Conservation (phyloP, 2,888 invertebrate species). For the Drosophila acutilabella region DNA sequence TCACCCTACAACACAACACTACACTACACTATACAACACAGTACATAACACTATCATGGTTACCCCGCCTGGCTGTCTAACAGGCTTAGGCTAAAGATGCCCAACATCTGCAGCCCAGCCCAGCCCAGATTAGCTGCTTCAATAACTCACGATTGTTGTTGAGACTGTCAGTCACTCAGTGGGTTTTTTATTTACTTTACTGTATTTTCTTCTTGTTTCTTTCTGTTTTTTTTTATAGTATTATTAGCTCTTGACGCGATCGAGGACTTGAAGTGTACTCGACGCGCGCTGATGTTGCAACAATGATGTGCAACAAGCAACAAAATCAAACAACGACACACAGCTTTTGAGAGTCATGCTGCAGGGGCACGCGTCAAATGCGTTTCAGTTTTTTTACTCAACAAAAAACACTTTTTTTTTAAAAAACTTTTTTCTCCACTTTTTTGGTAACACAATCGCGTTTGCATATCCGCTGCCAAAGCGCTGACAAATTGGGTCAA, state of each 20-base stretch:
- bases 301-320: conserved; percentile 76
- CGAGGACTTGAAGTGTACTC: conserved; percentile 61
- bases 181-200: conserved; percentile 39
- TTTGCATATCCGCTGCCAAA: conserved; percentile 34
- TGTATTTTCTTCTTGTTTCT: neutral
- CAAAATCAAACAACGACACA: conserved; percentile 24
- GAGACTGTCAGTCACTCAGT: conserved; percentile 78
- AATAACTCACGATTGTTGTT: conserved; percentile 80
- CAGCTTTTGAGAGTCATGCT: conserved; percentile 54
- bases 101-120: neutral
- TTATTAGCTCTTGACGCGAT: conserved; percentile 76
- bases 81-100: conserved; percentile 42
- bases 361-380: conserved; percentile 70
- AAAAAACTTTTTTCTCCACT: conserved; percentile 3
- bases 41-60: conserved; percentile 10
- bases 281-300: conserved; percentile 72
- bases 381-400: conserved; percentile 51
- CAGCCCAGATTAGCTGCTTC: conserved; percentile 65
- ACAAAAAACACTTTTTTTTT: neutral
- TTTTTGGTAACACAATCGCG: conserved; percentile 45
- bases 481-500: conserved; percentile 59
- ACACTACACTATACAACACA: conserved; percentile 6
- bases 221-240: neutral
- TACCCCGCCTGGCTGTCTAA: conserved; percentile 74
- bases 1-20: conserved; percentile 66